Conservation (phyloP, 23 tunicate species). For the Clavelina lepadiformis region DNA sequence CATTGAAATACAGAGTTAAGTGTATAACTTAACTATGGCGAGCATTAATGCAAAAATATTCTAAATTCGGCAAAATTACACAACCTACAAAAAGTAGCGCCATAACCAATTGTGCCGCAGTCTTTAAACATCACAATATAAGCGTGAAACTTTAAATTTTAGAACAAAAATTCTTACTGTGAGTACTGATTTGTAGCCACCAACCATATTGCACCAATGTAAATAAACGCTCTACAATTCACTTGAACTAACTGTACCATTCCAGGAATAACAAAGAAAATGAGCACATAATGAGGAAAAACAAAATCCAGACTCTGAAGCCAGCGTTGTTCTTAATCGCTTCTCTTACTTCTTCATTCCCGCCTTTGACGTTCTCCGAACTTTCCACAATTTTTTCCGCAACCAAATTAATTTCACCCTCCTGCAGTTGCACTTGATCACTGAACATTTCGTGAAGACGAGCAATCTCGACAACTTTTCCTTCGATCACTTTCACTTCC, state of each 20-base stretch:
- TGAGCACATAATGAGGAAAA: constrained; percentile 79
- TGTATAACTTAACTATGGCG: no score
- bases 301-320: constrained; percentile 73
- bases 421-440: constrained; percentile 79
- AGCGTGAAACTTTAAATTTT: no score
- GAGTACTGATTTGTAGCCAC: no score
- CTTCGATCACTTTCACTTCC: constrained; percentile 79
- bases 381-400: constrained; percentile 75
- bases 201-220: no score
- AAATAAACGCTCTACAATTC: no score
- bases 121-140: no score
- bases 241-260: constrained; percentile 91
- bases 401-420: constrained; percentile 66
- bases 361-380: constrained; percentile 86
- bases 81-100: no score
- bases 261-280: constrained; percentile 80
- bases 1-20: no score
- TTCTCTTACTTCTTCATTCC: constrained; percentile 76
- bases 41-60: no score
- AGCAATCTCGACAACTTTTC: constrained; percentile 86
- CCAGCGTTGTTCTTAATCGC: constrained; percentile 90
- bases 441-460: constrained; percentile 74
- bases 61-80: no score
- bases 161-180: no score
- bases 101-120: no score